phyloP scores from a whole-genome alignment of 1,140 invertebrate genomes.

The Drosophila teissieri region DNA sequence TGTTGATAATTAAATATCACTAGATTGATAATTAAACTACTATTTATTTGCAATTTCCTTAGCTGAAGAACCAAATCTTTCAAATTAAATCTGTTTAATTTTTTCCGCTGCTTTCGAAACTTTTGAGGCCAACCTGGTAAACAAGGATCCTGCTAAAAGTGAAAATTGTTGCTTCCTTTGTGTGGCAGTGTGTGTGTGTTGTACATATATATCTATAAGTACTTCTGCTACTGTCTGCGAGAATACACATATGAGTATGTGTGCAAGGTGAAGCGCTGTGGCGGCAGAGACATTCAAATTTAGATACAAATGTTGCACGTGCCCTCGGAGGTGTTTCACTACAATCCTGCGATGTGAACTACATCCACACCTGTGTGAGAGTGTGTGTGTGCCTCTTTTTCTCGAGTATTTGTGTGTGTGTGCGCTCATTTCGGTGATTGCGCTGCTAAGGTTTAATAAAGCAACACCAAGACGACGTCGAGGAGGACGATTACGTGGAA shows the following conservation, averaged over 20 bases:
- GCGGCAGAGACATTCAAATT: slow-evolving; percentile 73
- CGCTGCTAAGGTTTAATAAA: slow-evolving; percentile 78
- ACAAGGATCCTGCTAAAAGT: slow-evolving; percentile 12
- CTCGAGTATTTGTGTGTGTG: slow-evolving; percentile 41
- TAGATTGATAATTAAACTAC: too few relatives aligned
- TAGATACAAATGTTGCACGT: slow-evolving; percentile 82
- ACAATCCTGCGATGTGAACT: slow-evolving; percentile 23
- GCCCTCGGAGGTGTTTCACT: slow-evolving; percentile 53
- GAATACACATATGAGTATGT: slow-evolving; percentile 1
- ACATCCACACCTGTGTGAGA: slow-evolving; percentile 20
- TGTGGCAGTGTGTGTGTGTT: slow-evolving; percentile 7
- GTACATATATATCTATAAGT: background rate
- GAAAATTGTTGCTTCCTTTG: slow-evolving; percentile 58
- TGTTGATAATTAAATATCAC: too few relatives aligned
- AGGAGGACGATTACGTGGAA: slow-evolving; percentile 47
- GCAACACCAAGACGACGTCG: slow-evolving; percentile 65
- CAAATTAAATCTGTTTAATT: slow-evolving; percentile 16
- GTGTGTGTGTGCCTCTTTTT: slow-evolving; percentile 3
- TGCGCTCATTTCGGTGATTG: slow-evolving; percentile 74
- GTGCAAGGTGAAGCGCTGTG: slow-evolving; percentile 40
- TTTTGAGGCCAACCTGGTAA: slow-evolving; percentile 51
- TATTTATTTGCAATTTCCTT: background rate
- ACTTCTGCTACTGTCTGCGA: slow-evolving; percentile 17
- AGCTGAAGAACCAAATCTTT: background rate
- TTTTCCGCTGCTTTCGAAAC: slow-evolving; percentile 20